phyloP scores from a whole-genome alignment of 37 sponge, comb jelly and placozoan genomes.

The Spongia lamella region DNA sequence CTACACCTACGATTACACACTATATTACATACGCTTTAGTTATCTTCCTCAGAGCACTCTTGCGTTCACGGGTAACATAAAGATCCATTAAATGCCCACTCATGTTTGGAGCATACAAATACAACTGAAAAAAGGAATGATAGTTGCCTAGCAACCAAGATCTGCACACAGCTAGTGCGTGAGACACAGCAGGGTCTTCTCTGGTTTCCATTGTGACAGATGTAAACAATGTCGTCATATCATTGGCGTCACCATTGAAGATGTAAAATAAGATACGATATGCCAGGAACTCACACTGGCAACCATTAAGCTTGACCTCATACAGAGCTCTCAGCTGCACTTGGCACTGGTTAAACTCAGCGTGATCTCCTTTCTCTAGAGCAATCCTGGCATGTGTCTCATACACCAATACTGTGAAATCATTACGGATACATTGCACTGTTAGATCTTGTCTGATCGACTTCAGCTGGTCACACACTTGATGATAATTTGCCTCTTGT shows the following conservation, averaged over 20 bases:
- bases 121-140: constrained; percentile 81
- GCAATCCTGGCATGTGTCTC: constrained; percentile 96
- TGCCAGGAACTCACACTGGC: constrained; percentile 83
- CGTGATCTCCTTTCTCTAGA: constrained; percentile 88
- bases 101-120: constrained; percentile 70
- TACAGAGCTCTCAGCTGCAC: constrained; percentile 89
- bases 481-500: constrained; percentile 69
- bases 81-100: constrained; percentile 77
- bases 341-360: constrained; percentile 98
- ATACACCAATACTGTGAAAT: constrained; percentile 93
- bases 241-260: constrained; percentile 72
- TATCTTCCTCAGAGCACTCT: constrained; percentile 70
- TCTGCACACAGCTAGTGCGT: constrained; percentile 70
- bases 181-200: constrained; percentile 56
- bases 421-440: constrained; percentile 89
- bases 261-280: constrained; percentile 93
- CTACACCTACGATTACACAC: constrained; percentile 8
- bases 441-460: constrained; percentile 96
- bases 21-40: constrained; percentile 80
- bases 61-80: constrained; percentile 89
- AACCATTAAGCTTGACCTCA: constrained; percentile 42
- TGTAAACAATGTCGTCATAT: constrained; percentile 45
- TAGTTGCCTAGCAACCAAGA: constrained; percentile 91
- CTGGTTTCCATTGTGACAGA: constrained; percentile 50
- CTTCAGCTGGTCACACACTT: constrained; percentile 95